phyloP scores from a whole-genome alignment of 2,888 invertebrate genomes.

The Aleiodes testaceus region DNA sequence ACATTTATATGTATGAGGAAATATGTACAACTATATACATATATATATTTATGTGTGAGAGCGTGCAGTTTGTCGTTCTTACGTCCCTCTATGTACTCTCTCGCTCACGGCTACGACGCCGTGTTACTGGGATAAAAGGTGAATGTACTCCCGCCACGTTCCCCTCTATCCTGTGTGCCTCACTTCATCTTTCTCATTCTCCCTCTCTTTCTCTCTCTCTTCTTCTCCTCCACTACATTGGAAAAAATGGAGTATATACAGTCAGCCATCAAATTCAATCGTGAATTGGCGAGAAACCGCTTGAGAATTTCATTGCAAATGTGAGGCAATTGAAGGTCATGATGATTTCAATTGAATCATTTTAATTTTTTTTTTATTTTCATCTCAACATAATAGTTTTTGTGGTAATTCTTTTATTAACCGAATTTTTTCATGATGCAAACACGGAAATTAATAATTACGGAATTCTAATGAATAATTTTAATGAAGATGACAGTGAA shows the following conservation, averaged over 20 bases:
- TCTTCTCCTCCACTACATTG: conserved; percentile 27
- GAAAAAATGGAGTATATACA: conserved; percentile 35
- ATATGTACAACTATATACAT: conserved; percentile 17
- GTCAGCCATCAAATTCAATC: background rate
- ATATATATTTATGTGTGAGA: conserved; percentile 47
- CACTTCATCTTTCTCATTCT: conserved; percentile 27
- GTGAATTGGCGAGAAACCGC: too few species aligned
- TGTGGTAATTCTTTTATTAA: too few species aligned
- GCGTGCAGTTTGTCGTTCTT: conserved; percentile 65
- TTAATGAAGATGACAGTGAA: too few species aligned
- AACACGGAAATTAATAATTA: too few species aligned
- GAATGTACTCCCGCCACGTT: conserved; percentile 66
- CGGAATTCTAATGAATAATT: too few species aligned
- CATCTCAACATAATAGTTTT: too few species aligned
- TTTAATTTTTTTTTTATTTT: too few species aligned
- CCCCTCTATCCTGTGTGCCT: conserved; percentile 32
- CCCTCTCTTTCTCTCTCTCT: conserved; percentile 4
- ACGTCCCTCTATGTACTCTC: conserved; percentile 53
- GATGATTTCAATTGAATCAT: too few species aligned
- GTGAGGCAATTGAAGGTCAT: too few species aligned
- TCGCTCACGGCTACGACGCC: conserved; percentile 67
- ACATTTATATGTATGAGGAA: conserved; percentile 8
- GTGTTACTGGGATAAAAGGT: conserved; percentile 74
- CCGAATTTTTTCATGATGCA: too few species aligned
- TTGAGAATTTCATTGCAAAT: too few species aligned